These are phyloP conservation scores for Apodemus speciosus DNA, from an alignment of 2,113 vertebrate species.

Conservation along the genomic window DNA sequence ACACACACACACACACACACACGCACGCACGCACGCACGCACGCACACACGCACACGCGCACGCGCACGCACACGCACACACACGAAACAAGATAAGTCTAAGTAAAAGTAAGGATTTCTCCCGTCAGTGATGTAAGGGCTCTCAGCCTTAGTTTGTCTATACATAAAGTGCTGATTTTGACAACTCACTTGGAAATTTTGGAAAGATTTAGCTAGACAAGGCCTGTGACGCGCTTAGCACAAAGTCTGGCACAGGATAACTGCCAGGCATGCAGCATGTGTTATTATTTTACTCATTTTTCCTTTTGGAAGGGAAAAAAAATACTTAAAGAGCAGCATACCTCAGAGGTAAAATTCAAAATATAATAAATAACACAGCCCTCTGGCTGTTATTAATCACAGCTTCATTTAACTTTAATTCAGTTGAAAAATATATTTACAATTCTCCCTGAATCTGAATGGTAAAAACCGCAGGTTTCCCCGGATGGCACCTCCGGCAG, in stretches of 20 bases:
- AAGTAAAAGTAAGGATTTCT: background rate
- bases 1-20: background rate
- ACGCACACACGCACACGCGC: background rate
- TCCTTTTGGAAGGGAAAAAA: slow-evolving; percentile 51
- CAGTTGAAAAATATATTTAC: slow-evolving; percentile 60
- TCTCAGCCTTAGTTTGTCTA: background rate
- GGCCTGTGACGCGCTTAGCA: background rate
- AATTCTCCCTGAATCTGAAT: slow-evolving; percentile 50
- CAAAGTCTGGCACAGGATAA: background rate
- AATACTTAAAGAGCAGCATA: slow-evolving; percentile 45
- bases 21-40: no score
- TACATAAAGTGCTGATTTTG: background rate
- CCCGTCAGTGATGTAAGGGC: background rate
- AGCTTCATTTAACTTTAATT: slow-evolving; percentile 60
- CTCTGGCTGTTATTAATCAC: slow-evolving; percentile 44
- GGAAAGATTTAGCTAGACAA: background rate
- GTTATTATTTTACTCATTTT: slow-evolving; percentile 42
- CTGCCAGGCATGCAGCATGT: background rate
- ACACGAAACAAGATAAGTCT: background rate
- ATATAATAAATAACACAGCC: slow-evolving; percentile 58
- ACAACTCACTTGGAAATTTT: background rate
- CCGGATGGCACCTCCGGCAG: slow-evolving; percentile 42
- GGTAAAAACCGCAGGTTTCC: slow-evolving; percentile 51
- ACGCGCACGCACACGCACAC: no score
- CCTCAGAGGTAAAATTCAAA: slow-evolving; percentile 63